Conservation (phyloP, 2,113 vertebrate species). For the Pelodiscus sinensis region DNA sequence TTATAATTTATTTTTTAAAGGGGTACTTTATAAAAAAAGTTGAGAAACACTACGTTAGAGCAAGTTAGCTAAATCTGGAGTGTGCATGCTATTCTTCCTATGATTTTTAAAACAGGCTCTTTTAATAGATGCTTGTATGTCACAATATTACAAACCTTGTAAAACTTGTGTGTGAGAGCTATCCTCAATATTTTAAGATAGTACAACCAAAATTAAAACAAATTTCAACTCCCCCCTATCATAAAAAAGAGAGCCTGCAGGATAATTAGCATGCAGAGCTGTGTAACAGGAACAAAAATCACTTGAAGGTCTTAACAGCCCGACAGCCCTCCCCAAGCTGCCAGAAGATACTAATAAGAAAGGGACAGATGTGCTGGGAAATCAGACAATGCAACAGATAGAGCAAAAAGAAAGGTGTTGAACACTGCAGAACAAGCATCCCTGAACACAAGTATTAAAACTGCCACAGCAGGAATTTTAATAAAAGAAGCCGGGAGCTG, state of each 20-base stretch:
- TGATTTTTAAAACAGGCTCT: not conserved
- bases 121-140: not conserved
- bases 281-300: not conserved
- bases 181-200: not conserved
- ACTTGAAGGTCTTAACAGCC: not conserved
- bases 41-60: not conserved
- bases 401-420: not conserved
- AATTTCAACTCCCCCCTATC: not conserved
- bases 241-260: not conserved
- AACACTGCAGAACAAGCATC: not conserved
- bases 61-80: not conserved
- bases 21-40: too few species aligned
- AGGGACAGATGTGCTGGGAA: not conserved
- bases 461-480: not conserved
- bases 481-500: conserved; percentile 9
- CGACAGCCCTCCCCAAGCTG: not conserved
- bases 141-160: not conserved
- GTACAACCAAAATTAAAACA: not conserved
- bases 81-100: not conserved
- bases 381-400: not conserved
- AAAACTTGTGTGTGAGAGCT: not conserved
- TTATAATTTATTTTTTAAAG: too few species aligned
- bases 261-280: not conserved
- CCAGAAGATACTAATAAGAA: not conserved
- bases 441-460: conserved; percentile 10